Percentiles rank a stretch among this genome's conserved stretches.
Evolutionary conservation across 2,888 invertebrate genomes (phyloP).

Genomic region (Nomada ferruginata): DNA sequence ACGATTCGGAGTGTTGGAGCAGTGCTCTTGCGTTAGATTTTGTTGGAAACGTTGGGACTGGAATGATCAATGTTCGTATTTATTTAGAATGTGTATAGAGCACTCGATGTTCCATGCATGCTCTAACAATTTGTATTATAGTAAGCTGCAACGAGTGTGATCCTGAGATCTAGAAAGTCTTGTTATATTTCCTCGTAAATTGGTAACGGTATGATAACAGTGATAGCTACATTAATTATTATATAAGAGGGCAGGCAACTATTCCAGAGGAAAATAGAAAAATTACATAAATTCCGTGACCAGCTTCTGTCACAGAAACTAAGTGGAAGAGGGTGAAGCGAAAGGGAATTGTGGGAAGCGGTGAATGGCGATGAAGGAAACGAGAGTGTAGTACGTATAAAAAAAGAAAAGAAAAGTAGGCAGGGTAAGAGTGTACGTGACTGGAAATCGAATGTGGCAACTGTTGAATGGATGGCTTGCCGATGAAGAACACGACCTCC

Average conservation of each 20-base stretch:
- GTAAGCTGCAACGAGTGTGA: too few species aligned
- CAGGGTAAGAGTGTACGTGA: slow-evolving; percentile 72
- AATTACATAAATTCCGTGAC: not conserved
- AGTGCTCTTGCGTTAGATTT: not conserved
- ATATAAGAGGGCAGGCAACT: not conserved
- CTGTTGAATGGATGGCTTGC: slow-evolving; percentile 78
- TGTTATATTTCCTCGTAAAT: too few species aligned
- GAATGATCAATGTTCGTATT: too few species aligned
- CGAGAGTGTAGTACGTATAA: slow-evolving; percentile 15
- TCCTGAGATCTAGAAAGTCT: too few species aligned
- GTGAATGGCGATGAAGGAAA: slow-evolving; percentile 18
- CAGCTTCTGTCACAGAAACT: slow-evolving; percentile 1
- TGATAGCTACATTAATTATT: not conserved
- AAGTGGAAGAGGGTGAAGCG: not conserved
- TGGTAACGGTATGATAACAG: not conserved
- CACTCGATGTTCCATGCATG: too few species aligned
- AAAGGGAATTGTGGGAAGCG: not conserved
- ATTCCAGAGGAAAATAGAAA: not conserved
- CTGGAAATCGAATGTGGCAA: slow-evolving; percentile 72
- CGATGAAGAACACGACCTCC: slow-evolving; percentile 76
- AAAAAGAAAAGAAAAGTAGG: not conserved
- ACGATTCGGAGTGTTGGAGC: not conserved
- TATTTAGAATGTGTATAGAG: too few species aligned
- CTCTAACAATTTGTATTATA: too few species aligned
- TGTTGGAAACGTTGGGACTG: not conserved